Base-by-base conservation (phyloP, 2,888 invertebrate genomes). In the Parapristionchus giblindavisi region DNA sequence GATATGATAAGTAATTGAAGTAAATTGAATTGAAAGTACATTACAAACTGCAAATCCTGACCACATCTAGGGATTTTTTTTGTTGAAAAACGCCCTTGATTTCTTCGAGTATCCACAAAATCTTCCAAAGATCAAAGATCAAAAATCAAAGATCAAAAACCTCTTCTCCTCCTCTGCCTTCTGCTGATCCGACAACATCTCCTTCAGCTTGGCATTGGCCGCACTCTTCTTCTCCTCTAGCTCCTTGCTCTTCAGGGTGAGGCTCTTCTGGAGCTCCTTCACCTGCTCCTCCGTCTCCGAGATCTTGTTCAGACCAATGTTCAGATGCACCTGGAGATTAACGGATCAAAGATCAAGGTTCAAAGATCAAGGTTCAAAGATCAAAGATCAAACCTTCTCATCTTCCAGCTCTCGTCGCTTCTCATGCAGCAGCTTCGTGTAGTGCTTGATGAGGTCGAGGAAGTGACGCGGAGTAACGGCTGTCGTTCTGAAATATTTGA, bases 161-260 rank as follows among this genome's bases (percentile, higher is more conserved):
- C 95, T 94, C 89, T 99, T 99, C 90, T 96, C 96, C 91, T 96
- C 94, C 89, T 99, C 98, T 2, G 99, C 99, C 97, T 90, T 98
- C 96, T 90, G 85, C 75, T 87, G 87, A 77, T 87, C 86, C 6
- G 75, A 81, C 68, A 87, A 94, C 99, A 99, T 99, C 89, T 99
- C 97, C 82, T 95, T 93, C 68, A 99, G 91, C 90, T 99, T 99
- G n/a, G 95, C 94, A 89, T 99, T 99, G 71, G 99, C 99, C 2
- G 97, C 96, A 88, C 96, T 95, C 88, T 99, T 99, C 91, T 99
- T 99, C 56, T 95, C 94, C 91, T 96, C 95, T 75, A 92, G 88
- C 79, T 91, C 91, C n/a, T 78, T 77, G 75, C 83, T 83, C 90
- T 99, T 99, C 65, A 97, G 94, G 61, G 96, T 97, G 77, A 99